phyloP scores from a whole-genome alignment of 2,797 vertebrate species.

The Triplophysa bombifrons region DNA sequence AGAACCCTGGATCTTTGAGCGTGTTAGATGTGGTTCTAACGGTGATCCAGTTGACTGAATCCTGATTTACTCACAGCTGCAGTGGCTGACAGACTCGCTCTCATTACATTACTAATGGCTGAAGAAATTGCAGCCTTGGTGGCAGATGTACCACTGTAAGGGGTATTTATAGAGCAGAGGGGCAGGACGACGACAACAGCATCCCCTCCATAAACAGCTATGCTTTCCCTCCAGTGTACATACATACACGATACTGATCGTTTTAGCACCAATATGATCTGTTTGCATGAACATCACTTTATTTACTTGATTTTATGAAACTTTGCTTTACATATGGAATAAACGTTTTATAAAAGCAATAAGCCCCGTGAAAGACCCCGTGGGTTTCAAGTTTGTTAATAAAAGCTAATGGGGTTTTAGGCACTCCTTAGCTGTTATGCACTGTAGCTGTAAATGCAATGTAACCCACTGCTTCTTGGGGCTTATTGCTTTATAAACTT shows the following conservation, averaged over 20 bases:
- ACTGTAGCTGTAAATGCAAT: too few relatives aligned
- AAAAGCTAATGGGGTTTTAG: too few relatives aligned
- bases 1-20: too few relatives aligned
- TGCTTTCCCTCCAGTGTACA: not conserved
- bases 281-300: not conserved
- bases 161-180: constrained; percentile 66
- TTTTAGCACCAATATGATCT: not conserved
- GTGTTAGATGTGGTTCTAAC: not conserved
- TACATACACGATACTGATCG: not conserved
- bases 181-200: constrained; percentile 40
- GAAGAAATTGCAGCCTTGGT: constrained; percentile 70
- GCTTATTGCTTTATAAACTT: too few relatives aligned
- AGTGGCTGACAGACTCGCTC: constrained; percentile 62
- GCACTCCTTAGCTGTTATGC: too few relatives aligned
- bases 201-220: not conserved
- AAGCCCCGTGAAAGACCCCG: too few relatives aligned
- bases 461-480: too few relatives aligned
- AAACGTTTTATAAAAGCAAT: too few relatives aligned
- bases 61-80: constrained; percentile 69
- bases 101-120: constrained; percentile 74
- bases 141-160: constrained; percentile 61
- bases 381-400: too few relatives aligned
- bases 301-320: too few relatives aligned
- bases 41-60: constrained; percentile 7
- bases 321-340: too few relatives aligned